Base-by-base conservation (phyloP, 1,140 invertebrate species). In the Drosophila baimaii region DNA sequence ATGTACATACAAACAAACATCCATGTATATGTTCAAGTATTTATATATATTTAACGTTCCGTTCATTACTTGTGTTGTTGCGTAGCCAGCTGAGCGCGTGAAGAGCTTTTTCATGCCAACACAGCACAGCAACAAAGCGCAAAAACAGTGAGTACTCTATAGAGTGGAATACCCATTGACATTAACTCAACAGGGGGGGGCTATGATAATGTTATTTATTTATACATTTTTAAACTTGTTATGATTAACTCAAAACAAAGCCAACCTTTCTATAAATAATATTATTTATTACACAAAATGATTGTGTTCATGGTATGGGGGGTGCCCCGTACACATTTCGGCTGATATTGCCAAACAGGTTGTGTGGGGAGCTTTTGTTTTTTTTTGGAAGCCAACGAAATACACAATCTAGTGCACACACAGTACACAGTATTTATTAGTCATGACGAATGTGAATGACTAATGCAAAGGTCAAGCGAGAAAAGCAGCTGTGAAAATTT, bases 21-120 rank as follows among this genome's bases (percentile, higher is more conserved):
- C n/a, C n/a, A 35, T 56, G 3, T 71, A 61, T 37, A 9, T 23
- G 66, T 81, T 70, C 49, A 39, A 70, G 49, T 59, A 25, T 41
- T 46, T 33, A 52, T 29, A 19, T 39, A 56, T 62, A 35, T 51
- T 56, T 17, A 8, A 31, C 31, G 27, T 39, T 62, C 39, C 56
- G 35, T 54, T 75, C 51, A 56, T 66, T 39, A 66, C 27, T 69
- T 61, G 41, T 81, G 54, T 70, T 66, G 51, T 71, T 64, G 23
- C 29, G 63, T 63, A 39, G 76, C 43, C 83, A 82, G 82, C 83
- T 88, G 83, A 83, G 70, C 75, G 83, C 75, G 74, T 82, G 79
- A 54, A 86, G 79, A 82, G 81, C 80, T 86, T 85, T 85, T 86
- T 66, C 27, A 41, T 90, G 84, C 85, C 85, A 85, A 68, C 81